Evolutionary conservation across 2,113 vertebrate genomes (phyloP).

Genomic region (Pseudorasbora parva): DNA sequence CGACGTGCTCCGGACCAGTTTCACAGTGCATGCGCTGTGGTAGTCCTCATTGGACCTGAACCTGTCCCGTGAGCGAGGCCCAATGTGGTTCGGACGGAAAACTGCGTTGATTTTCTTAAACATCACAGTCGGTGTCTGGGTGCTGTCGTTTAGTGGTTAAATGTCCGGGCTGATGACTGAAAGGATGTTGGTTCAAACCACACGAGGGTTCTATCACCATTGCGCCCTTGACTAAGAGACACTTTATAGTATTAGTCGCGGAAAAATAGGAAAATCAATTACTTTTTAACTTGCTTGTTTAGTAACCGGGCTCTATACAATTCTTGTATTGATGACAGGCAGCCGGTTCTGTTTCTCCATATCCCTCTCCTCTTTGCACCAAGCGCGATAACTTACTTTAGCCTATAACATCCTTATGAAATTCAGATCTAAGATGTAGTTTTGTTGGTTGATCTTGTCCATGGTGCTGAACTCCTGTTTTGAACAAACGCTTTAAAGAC

Average conservation of each 20-base stretch:
- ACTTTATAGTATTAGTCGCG: not conserved
- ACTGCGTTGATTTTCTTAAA: conserved; percentile 79
- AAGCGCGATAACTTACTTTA: not conserved
- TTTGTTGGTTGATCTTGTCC: conserved; percentile 57
- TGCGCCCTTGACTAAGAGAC: not conserved
- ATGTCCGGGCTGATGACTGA: not conserved
- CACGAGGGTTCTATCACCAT: conserved; percentile 1
- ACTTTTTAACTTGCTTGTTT: not conserved
- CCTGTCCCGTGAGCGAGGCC: conserved; percentile 61
- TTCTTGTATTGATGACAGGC: not conserved
- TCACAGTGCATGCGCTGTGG: conserved; percentile 77
- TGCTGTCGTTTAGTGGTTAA: not conserved
- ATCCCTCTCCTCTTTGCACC: conserved; percentile 40
- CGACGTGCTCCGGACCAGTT: conserved; percentile 91
- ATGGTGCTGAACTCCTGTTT: conserved; percentile 60
- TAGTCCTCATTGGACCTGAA: conserved; percentile 61
- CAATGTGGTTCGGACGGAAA: conserved; percentile 78
- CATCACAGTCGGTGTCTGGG: conserved; percentile 65
- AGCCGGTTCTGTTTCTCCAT: not conserved
- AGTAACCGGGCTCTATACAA: not conserved
- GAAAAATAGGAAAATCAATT: not conserved
- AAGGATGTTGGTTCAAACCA: not conserved
- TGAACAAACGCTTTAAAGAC: not conserved
- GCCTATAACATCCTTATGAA: not conserved
- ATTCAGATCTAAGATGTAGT: not conserved